phyloP scores from a whole-genome alignment of 2,113 vertebrate species.

The Zeus faber region DNA sequence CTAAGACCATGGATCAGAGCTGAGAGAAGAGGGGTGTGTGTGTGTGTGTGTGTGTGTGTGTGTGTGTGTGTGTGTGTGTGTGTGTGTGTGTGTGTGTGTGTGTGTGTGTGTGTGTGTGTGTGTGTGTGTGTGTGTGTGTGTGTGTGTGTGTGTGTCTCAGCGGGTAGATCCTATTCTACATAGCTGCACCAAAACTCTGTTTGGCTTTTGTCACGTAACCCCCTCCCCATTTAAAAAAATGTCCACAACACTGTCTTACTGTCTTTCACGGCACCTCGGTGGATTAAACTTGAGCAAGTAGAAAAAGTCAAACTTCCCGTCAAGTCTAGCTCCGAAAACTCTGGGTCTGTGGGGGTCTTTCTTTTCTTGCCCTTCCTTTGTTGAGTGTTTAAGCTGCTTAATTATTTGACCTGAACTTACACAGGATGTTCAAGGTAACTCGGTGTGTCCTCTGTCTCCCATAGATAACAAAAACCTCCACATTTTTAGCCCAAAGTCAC shows the following conservation, averaged over 20 bases:
- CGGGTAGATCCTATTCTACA: background rate
- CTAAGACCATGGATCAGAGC: no score
- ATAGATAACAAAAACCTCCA: constrained; percentile 50
- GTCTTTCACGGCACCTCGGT: constrained; percentile 7
- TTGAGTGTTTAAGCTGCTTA: constrained; percentile 68
- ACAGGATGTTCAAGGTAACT: constrained; percentile 65
- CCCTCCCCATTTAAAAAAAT: no score
- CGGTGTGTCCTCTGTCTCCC: constrained; percentile 52
- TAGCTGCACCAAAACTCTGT: constrained; percentile 25
- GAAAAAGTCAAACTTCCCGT: constrained; percentile 42
- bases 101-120: no score
- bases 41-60: no score
- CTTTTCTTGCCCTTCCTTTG: constrained; percentile 64
- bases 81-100: no score
- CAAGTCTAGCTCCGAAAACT: constrained; percentile 39
- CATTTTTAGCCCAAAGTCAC: constrained; percentile 26
- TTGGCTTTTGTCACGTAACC: constrained; percentile 31
- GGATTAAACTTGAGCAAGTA: constrained; percentile 24
- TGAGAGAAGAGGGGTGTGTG: no score
- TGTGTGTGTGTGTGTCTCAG: background rate
- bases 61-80: no score
- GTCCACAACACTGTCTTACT: no score
- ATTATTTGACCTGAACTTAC: constrained; percentile 72
- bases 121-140: constrained; percentile 12
- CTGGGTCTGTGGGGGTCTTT: constrained; percentile 57